Conservation (phyloP, 2,113 vertebrate genomes). For the Daboia siamensis region DNA sequence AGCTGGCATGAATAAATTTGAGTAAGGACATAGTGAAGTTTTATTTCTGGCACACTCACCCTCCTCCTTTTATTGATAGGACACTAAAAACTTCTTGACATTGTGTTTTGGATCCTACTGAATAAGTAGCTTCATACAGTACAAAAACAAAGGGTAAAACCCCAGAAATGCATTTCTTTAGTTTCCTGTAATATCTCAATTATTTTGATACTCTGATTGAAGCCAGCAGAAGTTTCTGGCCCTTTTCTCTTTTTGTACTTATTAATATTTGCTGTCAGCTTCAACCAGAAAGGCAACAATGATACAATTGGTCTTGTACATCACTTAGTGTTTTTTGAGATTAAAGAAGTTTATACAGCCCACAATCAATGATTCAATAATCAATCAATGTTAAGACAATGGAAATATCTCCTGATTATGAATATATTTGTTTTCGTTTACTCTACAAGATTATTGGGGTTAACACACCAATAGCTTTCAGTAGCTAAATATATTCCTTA, state of each 20-base stretch:
- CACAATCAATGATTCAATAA: no score
- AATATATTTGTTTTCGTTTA: neutral
- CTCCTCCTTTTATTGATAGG: no score
- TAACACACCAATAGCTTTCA: neutral
- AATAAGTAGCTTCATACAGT: neutral
- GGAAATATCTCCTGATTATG: no score
- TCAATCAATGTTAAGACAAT: no score
- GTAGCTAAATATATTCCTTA: neutral
- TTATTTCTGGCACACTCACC: no score
- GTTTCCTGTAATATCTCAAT: conserved; percentile 18
- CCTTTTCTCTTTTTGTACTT: neutral
- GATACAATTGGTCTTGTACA: neutral
- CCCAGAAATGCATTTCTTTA: conserved; percentile 24
- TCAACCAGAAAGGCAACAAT: neutral
- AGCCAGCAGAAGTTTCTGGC: neutral
- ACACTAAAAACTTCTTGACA: neutral
- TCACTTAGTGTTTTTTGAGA: no score
- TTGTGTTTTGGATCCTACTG: neutral
- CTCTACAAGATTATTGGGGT: neutral
- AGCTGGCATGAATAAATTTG: no score
- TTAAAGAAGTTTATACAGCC: no score
- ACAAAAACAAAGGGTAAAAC: conserved; percentile 33
- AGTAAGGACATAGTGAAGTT: no score
- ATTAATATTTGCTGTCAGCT: neutral
- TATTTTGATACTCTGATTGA: conserved; percentile 41